Evolutionary conservation across 2,888 invertebrate genomes (phyloP).

Genomic region (Stegophylla sp.): DNA sequence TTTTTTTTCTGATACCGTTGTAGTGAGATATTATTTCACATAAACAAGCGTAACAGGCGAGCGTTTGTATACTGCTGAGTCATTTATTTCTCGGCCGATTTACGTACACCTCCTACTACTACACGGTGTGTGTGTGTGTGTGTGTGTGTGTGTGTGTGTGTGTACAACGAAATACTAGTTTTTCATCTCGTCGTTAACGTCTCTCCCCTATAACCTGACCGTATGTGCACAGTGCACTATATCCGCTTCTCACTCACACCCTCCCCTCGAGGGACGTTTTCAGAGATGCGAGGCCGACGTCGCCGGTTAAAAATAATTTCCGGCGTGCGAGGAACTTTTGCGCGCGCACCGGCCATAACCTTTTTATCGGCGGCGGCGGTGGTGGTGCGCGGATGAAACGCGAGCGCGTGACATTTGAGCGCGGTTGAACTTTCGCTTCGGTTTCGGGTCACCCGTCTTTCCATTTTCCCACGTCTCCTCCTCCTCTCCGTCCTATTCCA

Average conservation of each 20-base stretch:
- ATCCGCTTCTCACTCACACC: conserved; percentile 1
- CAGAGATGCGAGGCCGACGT: conserved; percentile 4
- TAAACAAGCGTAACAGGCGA: not conserved
- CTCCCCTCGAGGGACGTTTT: conserved; percentile 36
- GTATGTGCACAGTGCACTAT: not conserved
- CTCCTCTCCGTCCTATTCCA: not conserved
- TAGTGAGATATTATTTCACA: not conserved
- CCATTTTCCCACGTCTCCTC: conserved; percentile 25
- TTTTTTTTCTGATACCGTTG: not conserved
- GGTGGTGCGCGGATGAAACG: conserved; percentile 13
- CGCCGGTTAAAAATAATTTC: conserved; percentile 57
- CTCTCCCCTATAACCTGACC: not conserved
- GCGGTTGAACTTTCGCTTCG: conserved; percentile 56
- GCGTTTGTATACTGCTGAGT: not conserved
- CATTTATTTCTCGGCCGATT: conserved; percentile 28
- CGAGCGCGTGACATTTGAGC: conserved; percentile 58
- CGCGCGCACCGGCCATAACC: conserved; percentile 40
- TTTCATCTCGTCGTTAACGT: conserved; percentile 50
- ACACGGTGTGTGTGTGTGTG: too few species aligned
- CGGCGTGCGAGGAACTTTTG: conserved; percentile 49
- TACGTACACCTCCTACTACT: too few species aligned
- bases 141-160: too few species aligned
- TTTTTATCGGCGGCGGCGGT: conserved; percentile 41
- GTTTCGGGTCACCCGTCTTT: conserved; percentile 57
- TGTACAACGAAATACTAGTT: conserved; percentile 14